phyloP scores from a whole-genome alignment of 2,113 vertebrate genomes.

The Trematomus loennbergii region DNA sequence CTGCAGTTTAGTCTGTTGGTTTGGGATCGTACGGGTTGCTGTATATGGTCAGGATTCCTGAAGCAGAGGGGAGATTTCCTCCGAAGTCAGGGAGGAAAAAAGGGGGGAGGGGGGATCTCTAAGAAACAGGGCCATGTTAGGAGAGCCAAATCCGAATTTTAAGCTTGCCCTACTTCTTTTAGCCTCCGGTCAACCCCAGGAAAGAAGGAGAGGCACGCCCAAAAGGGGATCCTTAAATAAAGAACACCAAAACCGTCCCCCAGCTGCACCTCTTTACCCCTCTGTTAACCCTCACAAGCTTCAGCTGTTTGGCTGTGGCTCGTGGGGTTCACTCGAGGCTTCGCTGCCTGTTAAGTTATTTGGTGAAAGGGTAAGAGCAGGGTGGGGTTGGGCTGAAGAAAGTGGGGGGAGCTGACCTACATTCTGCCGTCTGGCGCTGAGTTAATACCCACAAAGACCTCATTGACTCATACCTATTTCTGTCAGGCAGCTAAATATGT shows the following conservation, averaged over 20 bases:
- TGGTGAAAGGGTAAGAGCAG: constrained; percentile 28
- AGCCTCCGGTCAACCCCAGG: background rate
- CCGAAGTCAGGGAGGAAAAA: constrained; percentile 44
- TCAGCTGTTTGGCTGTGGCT: constrained; percentile 44
- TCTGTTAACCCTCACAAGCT: constrained; percentile 25
- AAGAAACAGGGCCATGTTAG: constrained; percentile 39
- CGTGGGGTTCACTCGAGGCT: constrained; percentile 75
- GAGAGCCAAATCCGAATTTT: constrained; percentile 37
- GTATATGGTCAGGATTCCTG: constrained; percentile 77
- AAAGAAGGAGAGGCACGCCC: too few relatives aligned
- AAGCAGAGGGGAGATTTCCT: constrained; percentile 65
- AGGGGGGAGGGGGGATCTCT: background rate
- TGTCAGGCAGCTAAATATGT: constrained; percentile 5
- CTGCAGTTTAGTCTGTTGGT: constrained; percentile 30
- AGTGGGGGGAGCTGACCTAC: constrained; percentile 80
- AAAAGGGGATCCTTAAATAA: too few relatives aligned
- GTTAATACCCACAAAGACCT: constrained; percentile 36
- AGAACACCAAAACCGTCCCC: background rate
- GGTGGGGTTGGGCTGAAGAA: constrained; percentile 42
- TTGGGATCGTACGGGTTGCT: constrained; percentile 58
- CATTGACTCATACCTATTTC: constrained; percentile 52
- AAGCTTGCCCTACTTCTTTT: constrained; percentile 24
- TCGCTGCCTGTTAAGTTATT: constrained; percentile 55
- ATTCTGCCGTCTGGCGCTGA: constrained; percentile 62
- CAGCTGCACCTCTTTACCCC: constrained; percentile 1